A percentile compares a stretch with the other conserved stretches of the same genome.
These are phyloP conservation scores for Arbacia lixula DNA, from an alignment of 53 echinoderm and acorn worm genomes.

Conservation along the genomic window DNA sequence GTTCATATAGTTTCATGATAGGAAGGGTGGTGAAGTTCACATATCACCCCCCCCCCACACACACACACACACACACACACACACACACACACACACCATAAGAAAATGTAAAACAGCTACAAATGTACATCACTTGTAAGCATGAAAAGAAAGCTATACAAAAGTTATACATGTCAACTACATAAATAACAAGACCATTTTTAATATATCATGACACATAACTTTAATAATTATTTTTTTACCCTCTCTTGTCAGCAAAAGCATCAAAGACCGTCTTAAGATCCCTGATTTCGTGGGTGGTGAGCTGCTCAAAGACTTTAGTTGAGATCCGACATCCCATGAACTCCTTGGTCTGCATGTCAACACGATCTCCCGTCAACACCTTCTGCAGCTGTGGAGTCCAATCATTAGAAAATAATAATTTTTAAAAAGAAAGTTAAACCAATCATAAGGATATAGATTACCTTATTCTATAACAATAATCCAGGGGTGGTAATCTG, in stretches of 20 bases:
- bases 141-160: too few relatives aligned
- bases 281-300: conserved; percentile 96
- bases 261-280: conserved; percentile 98
- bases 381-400: conserved; percentile 78
- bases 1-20: too few relatives aligned
- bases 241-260: conserved; percentile 91
- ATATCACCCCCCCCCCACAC: too few relatives aligned
- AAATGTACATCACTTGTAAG: too few relatives aligned
- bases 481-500: too few relatives aligned
- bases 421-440: neutral
- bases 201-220: too few relatives aligned
- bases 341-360: conserved; percentile 88
- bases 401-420: neutral
- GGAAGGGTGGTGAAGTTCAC: too few relatives aligned
- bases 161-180: too few relatives aligned
- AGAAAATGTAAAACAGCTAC: too few relatives aligned
- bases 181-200: too few relatives aligned
- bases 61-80: too few relatives aligned
- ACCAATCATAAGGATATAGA: neutral
- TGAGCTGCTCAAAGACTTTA: conserved; percentile 84
- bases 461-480: neutral
- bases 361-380: conserved; percentile 79
- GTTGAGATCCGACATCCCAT: conserved; percentile 86
- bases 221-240: neutral
- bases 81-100: too few relatives aligned